Base-by-base conservation (phyloP, 2,113 vertebrate species). In the Hystrix cristata region DNA sequence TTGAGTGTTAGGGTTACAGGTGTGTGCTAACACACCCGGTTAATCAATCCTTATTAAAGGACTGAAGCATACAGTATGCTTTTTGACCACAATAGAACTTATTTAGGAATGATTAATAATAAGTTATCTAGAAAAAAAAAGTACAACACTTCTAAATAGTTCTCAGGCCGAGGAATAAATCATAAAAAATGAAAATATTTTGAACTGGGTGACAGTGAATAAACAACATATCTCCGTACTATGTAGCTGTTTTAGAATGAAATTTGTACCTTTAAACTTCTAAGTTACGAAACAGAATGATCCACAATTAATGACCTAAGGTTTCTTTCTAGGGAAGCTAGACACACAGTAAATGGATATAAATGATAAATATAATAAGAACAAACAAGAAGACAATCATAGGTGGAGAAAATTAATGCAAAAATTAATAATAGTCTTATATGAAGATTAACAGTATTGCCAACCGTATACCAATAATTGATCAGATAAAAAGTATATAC, bases 311-410 rank as follows among this genome's bases (percentile, higher is more conserved):
- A 82, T 25, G 38, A n/a, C 23, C 34, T 89, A 89, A 57, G n/a
- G 82, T 16, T 3, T 95, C 59, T 29, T 38, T 38, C 38, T 38
- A 38, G 38, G 51, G 34, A 88, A 51, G 6, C 18, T 57, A 51
- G 25, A 93, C 34, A 51, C 46, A 29, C 19, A 23, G 38, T 38
- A 38, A 38, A 9, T 25, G 65, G 74, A 81, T 38, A 46, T 65
- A 31, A 96, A 91, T 87, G 79, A 43, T 38, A 38, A 38, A 79
- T 71, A 86, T 80, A 79, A 60, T 53, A 60, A 86, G 60, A 43
- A 12, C 38, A 43, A 43, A 12, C 38, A 43, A 82, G 19, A 82
- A 84, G 13, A 46, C 34, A 64, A 13, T 69, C 3, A 60, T 16
- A 57, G 7, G 8, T 53, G 9, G 51, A 46, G 46, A 90, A 78